Base-by-base conservation (phyloP, 2,113 vertebrate species). In the Zootoca vivipara region DNA sequence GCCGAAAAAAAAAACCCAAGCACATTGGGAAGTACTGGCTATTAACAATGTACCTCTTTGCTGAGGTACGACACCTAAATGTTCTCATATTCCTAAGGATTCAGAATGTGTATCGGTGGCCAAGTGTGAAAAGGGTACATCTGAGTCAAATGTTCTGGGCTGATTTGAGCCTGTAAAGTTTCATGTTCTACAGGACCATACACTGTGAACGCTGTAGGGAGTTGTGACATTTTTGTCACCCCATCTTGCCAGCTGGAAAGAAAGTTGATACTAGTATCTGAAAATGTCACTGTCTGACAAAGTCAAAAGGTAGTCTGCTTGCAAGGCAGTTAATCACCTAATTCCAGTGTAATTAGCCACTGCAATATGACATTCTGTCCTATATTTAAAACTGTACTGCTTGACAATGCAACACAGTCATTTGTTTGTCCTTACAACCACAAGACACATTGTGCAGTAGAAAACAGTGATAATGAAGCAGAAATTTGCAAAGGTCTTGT, bases 371-470 rank as follows among this genome's bases (percentile, higher is more conserved):
- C 85, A 92, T 93, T 91, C 92, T 85, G 92, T 84, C 91, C 77
- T 93, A 87, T 87, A 92, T 85, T 93, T 94, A 89, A 92, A 94
- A 93, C 74, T 92, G 67, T 94, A 90, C 85, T 92, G 77, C 89
- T 78, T 93, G 90, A 82, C 90, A 93, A 35, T 92, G 46, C 87
- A 72, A 82, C 56, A 72, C 38, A 69, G 79, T 92, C 91, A 89
- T 84, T 46, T 62, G 75, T 75, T 82, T 87, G 72, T 83, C 80
- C 56, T 83, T 77, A 67, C 13, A 9, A 35, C 52, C 62, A 88
- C 40, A 75, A 30, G n/a, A n/a, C 13, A 84, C 87, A 89, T 90
- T 52, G 73, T 2, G 64, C 84, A 67, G 1, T 77, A 0, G 2
- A 69, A 80, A 88, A 83, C 1, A 13, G 69, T 9, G 2, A 82